phyloP scores from a whole-genome alignment of 2,797 vertebrate species.

The Luscinia megarhynchos region DNA sequence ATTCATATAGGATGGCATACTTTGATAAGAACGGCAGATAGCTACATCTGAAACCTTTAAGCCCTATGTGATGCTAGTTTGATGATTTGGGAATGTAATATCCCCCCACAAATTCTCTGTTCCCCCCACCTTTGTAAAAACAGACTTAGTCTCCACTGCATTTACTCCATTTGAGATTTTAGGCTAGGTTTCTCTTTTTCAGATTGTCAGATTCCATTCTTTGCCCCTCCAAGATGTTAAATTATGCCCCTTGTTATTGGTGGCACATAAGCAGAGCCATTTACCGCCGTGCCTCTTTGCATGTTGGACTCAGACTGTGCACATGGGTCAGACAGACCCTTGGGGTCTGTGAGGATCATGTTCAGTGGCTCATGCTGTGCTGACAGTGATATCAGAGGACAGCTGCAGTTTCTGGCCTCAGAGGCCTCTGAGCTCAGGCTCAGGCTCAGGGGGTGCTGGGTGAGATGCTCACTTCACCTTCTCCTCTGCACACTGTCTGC shows the following conservation, averaged over 20 bases:
- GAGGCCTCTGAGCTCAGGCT: background rate
- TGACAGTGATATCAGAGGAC: background rate
- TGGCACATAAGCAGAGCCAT: background rate
- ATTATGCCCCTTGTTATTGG: background rate
- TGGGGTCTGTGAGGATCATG: background rate
- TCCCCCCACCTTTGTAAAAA: background rate
- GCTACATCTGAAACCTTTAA: background rate
- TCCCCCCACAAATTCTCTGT: background rate
- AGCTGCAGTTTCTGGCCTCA: background rate
- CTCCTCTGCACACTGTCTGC: background rate
- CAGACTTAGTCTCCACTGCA: background rate
- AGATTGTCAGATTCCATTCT: background rate
- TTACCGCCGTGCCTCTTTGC: background rate
- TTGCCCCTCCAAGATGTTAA: background rate
- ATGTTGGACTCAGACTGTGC: background rate
- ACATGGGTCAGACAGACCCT: background rate
- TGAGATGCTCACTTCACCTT: background rate
- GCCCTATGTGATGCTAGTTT: background rate
- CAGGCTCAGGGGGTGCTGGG: rapidly evolving
- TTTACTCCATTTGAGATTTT: background rate
- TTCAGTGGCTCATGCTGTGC: background rate
- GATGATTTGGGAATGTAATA: background rate
- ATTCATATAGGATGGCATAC: background rate
- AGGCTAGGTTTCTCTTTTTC: background rate
- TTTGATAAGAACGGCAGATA: background rate